Evolutionary conservation across 2,888 invertebrate genomes (phyloP).

Genomic region (Onthophagus sagittarius): DNA sequence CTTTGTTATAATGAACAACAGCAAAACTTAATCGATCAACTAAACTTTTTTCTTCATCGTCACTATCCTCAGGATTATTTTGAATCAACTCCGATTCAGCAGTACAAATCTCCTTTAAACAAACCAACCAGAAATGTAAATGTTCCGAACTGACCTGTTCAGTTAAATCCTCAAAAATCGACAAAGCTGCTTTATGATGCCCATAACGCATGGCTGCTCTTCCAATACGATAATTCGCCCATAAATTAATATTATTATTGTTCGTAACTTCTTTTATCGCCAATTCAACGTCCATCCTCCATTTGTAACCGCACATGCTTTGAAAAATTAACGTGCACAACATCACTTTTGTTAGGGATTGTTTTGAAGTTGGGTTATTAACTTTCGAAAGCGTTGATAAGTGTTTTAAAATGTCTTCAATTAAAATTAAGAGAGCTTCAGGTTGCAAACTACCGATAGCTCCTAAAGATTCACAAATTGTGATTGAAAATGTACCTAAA

Average conservation of each 20-base stretch:
- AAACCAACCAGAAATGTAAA: slow-evolving; percentile 82
- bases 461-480: slow-evolving; percentile 71
- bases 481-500: slow-evolving; percentile 47
- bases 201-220: slow-evolving; percentile 81
- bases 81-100: slow-evolving; percentile 65
- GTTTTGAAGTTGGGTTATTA: slow-evolving; percentile 32
- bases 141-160: slow-evolving; percentile 73
- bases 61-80: slow-evolving; percentile 30
- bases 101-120: slow-evolving; percentile 70
- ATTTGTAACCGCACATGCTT: slow-evolving; percentile 68
- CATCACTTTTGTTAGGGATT: slow-evolving; percentile 64
- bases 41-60: slow-evolving; percentile 31
- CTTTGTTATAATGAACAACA: slow-evolving; percentile 61
- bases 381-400: slow-evolving; percentile 44
- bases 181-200: slow-evolving; percentile 60
- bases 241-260: slow-evolving; percentile 57
- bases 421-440: slow-evolving; percentile 55
- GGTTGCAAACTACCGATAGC: slow-evolving; percentile 65
- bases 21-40: slow-evolving; percentile 54
- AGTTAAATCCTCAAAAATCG: slow-evolving; percentile 56
- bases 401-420: slow-evolving; percentile 54
- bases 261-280: slow-evolving; percentile 53
- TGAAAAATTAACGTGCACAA: slow-evolving; percentile 81
- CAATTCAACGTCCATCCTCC: slow-evolving; percentile 58
- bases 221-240: slow-evolving; percentile 84